Conservation (phyloP, 2,797 vertebrate genomes). For the Enteromius viviparus region DNA sequence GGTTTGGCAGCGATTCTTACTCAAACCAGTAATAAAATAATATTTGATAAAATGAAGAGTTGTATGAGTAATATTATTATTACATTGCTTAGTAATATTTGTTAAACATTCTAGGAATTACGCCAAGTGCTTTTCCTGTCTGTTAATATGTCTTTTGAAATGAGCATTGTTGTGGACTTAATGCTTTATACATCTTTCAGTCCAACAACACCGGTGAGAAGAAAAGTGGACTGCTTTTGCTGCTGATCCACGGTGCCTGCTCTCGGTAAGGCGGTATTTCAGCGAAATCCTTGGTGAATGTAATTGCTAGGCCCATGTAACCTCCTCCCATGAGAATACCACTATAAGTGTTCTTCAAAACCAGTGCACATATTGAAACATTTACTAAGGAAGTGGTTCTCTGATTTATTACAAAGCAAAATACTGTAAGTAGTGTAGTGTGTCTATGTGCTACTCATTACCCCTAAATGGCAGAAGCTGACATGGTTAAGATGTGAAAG, state of each 20-base stretch:
- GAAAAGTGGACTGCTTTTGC: constrained; percentile 3
- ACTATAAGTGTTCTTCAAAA: constrained; percentile 60
- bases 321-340: constrained; percentile 59
- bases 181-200: neutral
- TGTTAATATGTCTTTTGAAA: neutral
- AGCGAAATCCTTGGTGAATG: constrained; percentile 34
- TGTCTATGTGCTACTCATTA: constrained; percentile 53
- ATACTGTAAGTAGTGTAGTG: constrained; percentile 61
- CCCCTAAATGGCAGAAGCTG: constrained; percentile 54
- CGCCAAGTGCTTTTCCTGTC: neutral
- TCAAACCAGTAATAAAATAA: neutral
- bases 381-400: constrained; percentile 65
- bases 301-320: constrained; percentile 51
- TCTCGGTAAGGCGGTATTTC: constrained; percentile 40
- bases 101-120: neutral
- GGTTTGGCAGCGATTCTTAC: neutral
- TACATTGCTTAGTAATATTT: neutral
- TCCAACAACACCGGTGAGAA: neutral
- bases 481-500: constrained; percentile 52
- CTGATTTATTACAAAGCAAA: constrained; percentile 64
- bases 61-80: neutral
- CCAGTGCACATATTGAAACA: constrained; percentile 64
- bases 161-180: neutral
- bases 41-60: neutral
- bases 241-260: constrained; percentile 27